Conservation (phyloP, 92 coral and sea anemone genomes). For the Nematostella vectensis region DNA sequence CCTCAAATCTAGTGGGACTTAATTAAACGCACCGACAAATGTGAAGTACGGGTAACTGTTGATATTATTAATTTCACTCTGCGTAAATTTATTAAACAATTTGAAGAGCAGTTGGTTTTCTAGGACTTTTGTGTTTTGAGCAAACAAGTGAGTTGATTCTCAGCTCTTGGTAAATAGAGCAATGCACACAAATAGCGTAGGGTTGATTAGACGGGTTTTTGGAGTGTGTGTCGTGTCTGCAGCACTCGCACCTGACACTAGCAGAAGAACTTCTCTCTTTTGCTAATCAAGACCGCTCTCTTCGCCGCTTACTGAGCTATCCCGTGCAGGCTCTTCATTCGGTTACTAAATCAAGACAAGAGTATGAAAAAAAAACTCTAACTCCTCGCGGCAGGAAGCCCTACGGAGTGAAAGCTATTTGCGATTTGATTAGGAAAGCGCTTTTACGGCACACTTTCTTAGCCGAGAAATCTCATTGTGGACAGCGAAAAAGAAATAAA, state of each 20-base stretch:
- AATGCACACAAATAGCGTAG: not conserved
- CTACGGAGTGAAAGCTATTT: not conserved
- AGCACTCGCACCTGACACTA: no score
- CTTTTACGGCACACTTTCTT: no score
- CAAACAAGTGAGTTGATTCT: constrained; percentile 1
- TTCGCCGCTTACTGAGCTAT: not conserved
- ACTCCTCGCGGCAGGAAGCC: no score
- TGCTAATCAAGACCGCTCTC: not conserved
- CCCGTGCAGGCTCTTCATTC: no score
- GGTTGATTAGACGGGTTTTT: not conserved
- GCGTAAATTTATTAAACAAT: not conserved
- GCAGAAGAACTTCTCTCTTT: not conserved
- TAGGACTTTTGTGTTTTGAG: constrained; percentile 4
- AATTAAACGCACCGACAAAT: constrained; percentile 2
- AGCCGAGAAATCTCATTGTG: constrained; percentile 2
- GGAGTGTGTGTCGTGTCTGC: no score
- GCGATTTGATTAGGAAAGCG: not conserved
- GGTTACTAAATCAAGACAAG: not conserved
- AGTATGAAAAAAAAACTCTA: no score
- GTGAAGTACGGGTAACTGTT: not conserved
- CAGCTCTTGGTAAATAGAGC: constrained; percentile 2
- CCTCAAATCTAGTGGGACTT: not conserved
- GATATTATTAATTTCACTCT: constrained; percentile 1
- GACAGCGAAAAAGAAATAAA: not conserved
- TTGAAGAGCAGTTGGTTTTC: constrained; percentile 3